Evolutionary conservation across 2,797 vertebrate genomes (phyloP).

Genomic region (Gephyroberyx darwinii): DNA sequence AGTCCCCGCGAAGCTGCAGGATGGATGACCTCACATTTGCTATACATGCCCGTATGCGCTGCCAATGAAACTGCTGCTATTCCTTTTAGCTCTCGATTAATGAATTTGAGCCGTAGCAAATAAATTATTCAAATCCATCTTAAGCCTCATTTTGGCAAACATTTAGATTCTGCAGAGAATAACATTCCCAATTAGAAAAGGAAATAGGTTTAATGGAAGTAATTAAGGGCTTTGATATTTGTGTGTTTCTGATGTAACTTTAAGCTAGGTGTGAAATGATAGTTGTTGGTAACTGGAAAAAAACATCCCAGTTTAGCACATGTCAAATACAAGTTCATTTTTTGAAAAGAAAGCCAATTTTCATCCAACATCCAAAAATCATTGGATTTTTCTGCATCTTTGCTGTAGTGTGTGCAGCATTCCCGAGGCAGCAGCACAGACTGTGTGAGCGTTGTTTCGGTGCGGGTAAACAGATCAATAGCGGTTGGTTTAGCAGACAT

Average conservation of each 20-base stretch:
- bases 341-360: neutral
- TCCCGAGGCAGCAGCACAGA: neutral
- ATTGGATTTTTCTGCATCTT: conserved; percentile 10
- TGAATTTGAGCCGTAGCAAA: conserved; percentile 43
- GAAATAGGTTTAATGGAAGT: neutral
- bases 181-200: conserved; percentile 16
- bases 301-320: neutral
- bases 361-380: neutral
- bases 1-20: neutral
- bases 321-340: neutral
- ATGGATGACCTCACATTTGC: neutral
- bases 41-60: neutral
- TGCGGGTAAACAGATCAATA: conserved; percentile 25
- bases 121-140: conserved; percentile 63
- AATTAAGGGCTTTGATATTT: conserved; percentile 9
- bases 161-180: conserved; percentile 31
- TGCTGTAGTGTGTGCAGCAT: conserved; percentile 25
- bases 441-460: conserved; percentile 14
- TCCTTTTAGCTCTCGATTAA: conserved; percentile 14
- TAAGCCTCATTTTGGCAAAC: conserved; percentile 28
- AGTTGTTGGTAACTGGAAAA: neutral
- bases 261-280: neutral
- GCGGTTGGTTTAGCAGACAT: conserved; percentile 41
- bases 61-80: conserved; percentile 15
- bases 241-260: neutral